Percentiles rank a stretch among this genome's conserved stretches.
Evolutionary conservation across 2,113 vertebrate species (phyloP).

Genomic region (Calidris pygmaea): DNA sequence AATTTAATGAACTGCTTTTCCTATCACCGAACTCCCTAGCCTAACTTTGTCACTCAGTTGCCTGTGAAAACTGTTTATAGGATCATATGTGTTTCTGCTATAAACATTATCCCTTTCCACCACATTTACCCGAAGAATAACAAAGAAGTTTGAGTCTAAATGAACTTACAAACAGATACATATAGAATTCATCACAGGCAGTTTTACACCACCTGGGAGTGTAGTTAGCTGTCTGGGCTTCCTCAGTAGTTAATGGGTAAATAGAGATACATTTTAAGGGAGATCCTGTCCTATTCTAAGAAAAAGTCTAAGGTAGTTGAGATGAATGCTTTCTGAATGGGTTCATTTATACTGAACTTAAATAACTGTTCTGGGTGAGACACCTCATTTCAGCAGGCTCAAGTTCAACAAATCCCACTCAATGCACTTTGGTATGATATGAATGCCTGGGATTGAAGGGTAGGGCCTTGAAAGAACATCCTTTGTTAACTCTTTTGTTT

Average conservation of each 20-base stretch:
- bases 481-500: not conserved
- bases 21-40: not conserved
- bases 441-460: not conserved
- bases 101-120: not conserved
- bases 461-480: not conserved
- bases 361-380: not conserved
- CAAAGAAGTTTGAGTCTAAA: not conserved
- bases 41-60: not conserved
- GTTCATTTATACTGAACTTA: not conserved
- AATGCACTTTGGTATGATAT: not conserved
- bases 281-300: not conserved
- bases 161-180: not conserved
- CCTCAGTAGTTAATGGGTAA: not conserved
- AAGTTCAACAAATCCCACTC: constrained; percentile 16
- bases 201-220: not conserved
- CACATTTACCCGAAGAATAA: not conserved
- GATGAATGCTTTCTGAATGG: not conserved
- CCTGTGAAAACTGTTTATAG: not conserved
- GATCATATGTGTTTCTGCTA: not conserved
- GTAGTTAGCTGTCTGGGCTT: not conserved
- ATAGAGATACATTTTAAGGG: not conserved
- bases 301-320: not conserved
- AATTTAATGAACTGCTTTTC: not conserved
- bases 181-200: not conserved
- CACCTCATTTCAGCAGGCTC: not conserved